Base-by-base conservation (phyloP, 2,797 vertebrate genomes). In the Labroides dimidiatus region DNA sequence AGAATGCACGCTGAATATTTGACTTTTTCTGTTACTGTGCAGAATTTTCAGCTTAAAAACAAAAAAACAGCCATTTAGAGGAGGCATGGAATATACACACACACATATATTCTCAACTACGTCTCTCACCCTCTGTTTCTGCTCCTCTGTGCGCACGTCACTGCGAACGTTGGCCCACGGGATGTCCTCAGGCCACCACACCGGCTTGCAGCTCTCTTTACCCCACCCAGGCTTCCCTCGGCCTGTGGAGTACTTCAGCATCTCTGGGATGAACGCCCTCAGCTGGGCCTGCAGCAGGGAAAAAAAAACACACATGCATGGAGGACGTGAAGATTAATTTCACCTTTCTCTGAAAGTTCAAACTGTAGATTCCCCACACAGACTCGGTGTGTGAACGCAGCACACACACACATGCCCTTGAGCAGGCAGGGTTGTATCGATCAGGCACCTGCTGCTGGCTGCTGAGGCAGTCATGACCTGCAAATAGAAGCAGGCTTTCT, bases 171-270 rank as follows among this genome's bases (percentile, higher is more conserved):
- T 99, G 74, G 98, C 98, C 98, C 98, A 99, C 0, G 98, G 98
- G 57, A 99, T 99, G 80, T 99, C 98, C 64, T 99, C 97, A 0
- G 98, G 98, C 98, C 98, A 99, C 98, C 98, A 99, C 70, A 98
- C 84, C 0, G 98, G 98, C 75, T 99, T 99, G 89, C 98, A 99
- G 93, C 96, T 99, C 85, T 99, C 98, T 77, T 99, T 99, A 3
- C 98, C 98, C 98, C 98, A 99, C 84, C 98, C 98, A 0, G 98
- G 98, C 75, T 99, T 99, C 10, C 98, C 98, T 13, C 98, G 93
- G 48, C 98, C 97, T 0, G 98, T 99, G 4, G 98, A 99, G 69
- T 99, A 99, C 84, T 99, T 99, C 78, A 99, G 92, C 98, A 99
- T 99, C 90, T 99, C 98, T 0, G 98, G 98, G 91, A 99, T 99